Base-by-base conservation (phyloP, 1,140 invertebrate genomes). In the Idris sp. region DNA sequence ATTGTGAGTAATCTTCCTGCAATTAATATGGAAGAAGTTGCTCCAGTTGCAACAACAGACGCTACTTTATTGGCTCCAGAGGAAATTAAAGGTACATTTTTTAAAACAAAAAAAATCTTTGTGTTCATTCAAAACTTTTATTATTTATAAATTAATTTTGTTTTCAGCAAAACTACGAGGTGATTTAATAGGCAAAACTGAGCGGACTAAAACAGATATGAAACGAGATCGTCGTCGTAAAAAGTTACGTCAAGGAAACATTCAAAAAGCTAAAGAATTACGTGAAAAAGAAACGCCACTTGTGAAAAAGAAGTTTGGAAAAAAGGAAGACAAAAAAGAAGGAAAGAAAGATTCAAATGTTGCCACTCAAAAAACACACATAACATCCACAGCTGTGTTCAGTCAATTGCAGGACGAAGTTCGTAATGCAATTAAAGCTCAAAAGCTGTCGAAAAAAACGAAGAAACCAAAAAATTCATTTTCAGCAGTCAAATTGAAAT, bases 11-110 rank as follows among this genome's bases (percentile, higher is more conserved):
- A 99, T 86, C 87, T 97, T 65, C 96, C 97, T 10, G 94, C 97
- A 2, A 93, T 99, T 43, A 90, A 88, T 18, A 95, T 98, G 91
- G 98, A 99, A 88, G 97, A 99, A 88, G 95, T 98, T n/a, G 95
- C 95, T 2, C 97, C 97, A 19, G 89, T 95, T 1, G 91, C 92
- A 14, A 91, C 93, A 0, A 96, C 92, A 80, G 95, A 98, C 89
- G 94, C 93, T 8, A 90, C 92, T 0, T 85, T 98, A 11, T 86
- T 99, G 31, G 97, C 98, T 13, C 98, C 98, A 2, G 96, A 99
- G 88, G 98, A 99, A 92, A 88, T 99, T 9, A 91, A 93, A 88
- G 89, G 93, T 92, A 88, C 73, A 43, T 15, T 10, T 14, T 15
- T 36, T 7, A n/a, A 36, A 36, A 15, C 5, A 36, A 36, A 22